phyloP scores from a whole-genome alignment of 2,888 invertebrate genomes.

The Tipula helvola region DNA sequence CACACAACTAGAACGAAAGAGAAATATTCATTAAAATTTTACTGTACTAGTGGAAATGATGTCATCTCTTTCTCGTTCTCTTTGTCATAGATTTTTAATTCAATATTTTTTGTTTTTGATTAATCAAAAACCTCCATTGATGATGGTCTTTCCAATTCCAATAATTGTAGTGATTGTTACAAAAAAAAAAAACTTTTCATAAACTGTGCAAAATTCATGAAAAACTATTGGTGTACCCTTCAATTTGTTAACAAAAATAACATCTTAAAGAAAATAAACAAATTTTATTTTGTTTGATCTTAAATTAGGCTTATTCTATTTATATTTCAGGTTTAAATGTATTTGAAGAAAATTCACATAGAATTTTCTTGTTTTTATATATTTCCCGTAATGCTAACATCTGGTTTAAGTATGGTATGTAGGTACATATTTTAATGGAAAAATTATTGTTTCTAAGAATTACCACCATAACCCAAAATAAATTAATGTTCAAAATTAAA shows the following conservation, averaged over 20 bases:
- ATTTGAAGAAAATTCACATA: not conserved
- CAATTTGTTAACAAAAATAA: not conserved
- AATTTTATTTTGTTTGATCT: conserved; percentile 7
- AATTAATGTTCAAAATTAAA: not conserved
- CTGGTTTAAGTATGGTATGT: not conserved
- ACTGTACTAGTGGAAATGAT: not conserved
- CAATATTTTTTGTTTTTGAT: not conserved
- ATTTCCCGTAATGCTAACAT: not conserved
- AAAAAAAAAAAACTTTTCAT: not conserved
- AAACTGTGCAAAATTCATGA: not conserved
- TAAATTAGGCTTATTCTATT: conserved; percentile 7
- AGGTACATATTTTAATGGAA: not conserved
- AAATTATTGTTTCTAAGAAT: not conserved
- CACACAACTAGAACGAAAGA: conserved; percentile 7
- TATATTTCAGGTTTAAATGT: not conserved
- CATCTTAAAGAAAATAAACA: not conserved
- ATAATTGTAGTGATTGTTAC: not conserved
- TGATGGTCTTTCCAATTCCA: conserved; percentile 4
- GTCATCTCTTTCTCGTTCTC: conserved; percentile 9
- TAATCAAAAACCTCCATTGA: not conserved
- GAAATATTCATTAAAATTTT: not conserved
- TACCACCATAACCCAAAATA: not conserved
- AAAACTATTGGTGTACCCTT: not conserved
- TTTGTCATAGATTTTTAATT: conserved; percentile 5
- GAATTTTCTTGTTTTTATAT: not conserved